Conservation (phyloP, 2,888 invertebrate genomes). For the Dryobotodes eremita region DNA sequence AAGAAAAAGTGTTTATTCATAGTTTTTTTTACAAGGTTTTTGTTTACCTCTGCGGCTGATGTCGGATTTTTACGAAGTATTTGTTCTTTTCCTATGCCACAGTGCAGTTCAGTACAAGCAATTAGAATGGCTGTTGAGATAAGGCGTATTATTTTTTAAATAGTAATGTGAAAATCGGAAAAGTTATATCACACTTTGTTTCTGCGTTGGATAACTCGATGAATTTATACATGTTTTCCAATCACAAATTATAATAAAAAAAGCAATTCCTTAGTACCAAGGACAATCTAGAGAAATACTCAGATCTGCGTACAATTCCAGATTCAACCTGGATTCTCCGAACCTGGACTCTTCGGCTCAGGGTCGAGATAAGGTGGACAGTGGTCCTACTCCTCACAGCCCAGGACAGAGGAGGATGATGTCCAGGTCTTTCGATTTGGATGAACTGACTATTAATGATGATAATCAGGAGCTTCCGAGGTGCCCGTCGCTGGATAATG, state of each 20-base stretch:
- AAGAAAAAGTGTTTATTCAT: too few relatives aligned
- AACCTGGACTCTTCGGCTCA: constrained; percentile 80
- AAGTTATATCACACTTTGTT: too few relatives aligned
- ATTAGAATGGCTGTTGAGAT: too few relatives aligned
- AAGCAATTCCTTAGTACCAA: constrained; percentile 40
- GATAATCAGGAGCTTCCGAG: constrained; percentile 77
- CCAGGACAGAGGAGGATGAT: constrained; percentile 78
- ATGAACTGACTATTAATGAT: constrained; percentile 79
- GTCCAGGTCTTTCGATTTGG: constrained; percentile 86
- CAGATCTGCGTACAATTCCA: constrained; percentile 67
- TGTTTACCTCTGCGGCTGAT: too few relatives aligned
- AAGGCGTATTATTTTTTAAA: too few relatives aligned
- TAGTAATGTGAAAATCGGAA: too few relatives aligned
- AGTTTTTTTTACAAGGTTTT: too few relatives aligned
- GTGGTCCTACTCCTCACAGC: constrained; percentile 73
- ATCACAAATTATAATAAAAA: not conserved
- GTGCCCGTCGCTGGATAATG: constrained; percentile 86
- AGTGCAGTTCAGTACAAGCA: too few relatives aligned
- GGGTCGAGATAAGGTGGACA: constrained; percentile 81
- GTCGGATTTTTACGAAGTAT: too few relatives aligned
- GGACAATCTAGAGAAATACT: constrained; percentile 56
- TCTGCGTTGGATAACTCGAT: too few relatives aligned
- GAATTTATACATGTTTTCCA: too few relatives aligned
- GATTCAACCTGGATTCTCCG: constrained; percentile 87
- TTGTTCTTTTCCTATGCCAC: too few relatives aligned